Evolutionary conservation across 2,113 vertebrate genomes (phyloP), one percentile per base, ranked within the genome.

Genomic region (Lamprotornis superbus): DNA sequence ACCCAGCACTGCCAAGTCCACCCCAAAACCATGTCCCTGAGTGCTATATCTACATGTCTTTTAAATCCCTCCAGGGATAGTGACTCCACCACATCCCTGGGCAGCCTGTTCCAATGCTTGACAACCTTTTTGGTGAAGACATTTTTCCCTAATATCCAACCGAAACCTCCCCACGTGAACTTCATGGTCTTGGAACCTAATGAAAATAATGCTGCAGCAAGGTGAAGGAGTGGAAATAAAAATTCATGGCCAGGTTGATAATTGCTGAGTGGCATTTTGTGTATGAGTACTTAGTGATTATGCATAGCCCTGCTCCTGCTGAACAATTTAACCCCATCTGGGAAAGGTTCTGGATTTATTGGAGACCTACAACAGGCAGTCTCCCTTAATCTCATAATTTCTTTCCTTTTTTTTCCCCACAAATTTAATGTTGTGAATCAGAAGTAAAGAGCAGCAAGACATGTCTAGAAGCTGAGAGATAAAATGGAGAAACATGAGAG

Each of bases 401-500:
- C 23, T 46, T 31, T 9, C 5, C 13, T 22, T 23, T 15, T 42
- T 4, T 3, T 1, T 1, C 2, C 13, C 3, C 31, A 12, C 7
- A 31, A 33, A 63, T 35, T 52, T 71, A 6, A 37, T 37, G 28
- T 21, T 53, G 13, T 60, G 40, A 39, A 35, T 84, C 18, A 40
- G 57, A 89, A 87, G 47, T 40, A 37, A 83, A 28, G 25, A 69
- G 33, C 9, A 39, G 23, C 27, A 77, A 93, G 84, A 61, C 44
- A 46, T 75, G 49, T 35, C 25, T 76, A 49, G 30, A n/a, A 71
- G 33, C 24, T 55, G 33, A 82, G 31, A 21, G 35, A 35, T 53
- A 33, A 73, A 79, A 39, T 31, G 27, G 23, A 69, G 13, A 85
- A 69, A 27, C 3, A 1, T 10, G 37, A 47, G 39, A 63, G 75